A percentile compares a stretch with the other conserved stretches of the same genome.
Evolutionary conservation across 2,797 vertebrate genomes (phyloP).

Genomic region (Ptychobarbus kaznakovi): DNA sequence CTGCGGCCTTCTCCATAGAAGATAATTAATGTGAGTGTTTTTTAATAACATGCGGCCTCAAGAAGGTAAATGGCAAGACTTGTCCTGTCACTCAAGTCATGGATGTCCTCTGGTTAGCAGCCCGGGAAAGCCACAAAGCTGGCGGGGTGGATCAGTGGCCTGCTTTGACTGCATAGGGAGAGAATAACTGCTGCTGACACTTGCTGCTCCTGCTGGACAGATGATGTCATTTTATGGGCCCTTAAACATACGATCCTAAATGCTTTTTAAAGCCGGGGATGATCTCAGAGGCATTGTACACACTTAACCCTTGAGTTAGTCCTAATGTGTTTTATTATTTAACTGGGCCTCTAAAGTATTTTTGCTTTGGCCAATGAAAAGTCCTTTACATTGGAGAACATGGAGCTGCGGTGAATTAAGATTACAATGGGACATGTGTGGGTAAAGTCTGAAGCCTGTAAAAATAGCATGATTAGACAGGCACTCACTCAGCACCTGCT

Average conservation of each 20-base stretch:
- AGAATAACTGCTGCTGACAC: conserved; percentile 50
- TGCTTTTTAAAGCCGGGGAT: conserved; percentile 64
- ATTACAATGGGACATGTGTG: conserved; percentile 56
- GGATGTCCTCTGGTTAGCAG: conserved; percentile 67
- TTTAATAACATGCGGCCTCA: conserved; percentile 66
- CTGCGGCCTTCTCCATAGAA: conserved; percentile 56
- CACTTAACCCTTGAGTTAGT: conserved; percentile 67
- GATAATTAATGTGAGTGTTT: conserved; percentile 72
- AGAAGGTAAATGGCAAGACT: conserved; percentile 73
- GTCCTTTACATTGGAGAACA: conserved; percentile 55
- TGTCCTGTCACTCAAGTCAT: conserved; percentile 65
- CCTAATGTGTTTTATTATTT: conserved; percentile 66
- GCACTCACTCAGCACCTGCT: conserved; percentile 45
- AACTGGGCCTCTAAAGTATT: conserved; percentile 65
- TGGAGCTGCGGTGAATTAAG: conserved; percentile 66
- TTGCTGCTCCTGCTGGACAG: conserved; percentile 45
- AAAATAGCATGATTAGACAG: conserved; percentile 55
- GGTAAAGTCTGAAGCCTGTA: conserved; percentile 50
- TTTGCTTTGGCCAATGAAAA: conserved; percentile 60
- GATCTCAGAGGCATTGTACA: conserved; percentile 70
- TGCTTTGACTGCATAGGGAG: conserved; percentile 45
- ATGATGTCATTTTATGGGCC: conserved; percentile 69
- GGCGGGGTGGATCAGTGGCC: conserved; percentile 47
- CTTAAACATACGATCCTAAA: conserved; percentile 65
- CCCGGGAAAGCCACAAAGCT: conserved; percentile 59